Evolutionary conservation across 1,140 invertebrate species (phyloP).

Genomic region (Microvelia longipes): DNA sequence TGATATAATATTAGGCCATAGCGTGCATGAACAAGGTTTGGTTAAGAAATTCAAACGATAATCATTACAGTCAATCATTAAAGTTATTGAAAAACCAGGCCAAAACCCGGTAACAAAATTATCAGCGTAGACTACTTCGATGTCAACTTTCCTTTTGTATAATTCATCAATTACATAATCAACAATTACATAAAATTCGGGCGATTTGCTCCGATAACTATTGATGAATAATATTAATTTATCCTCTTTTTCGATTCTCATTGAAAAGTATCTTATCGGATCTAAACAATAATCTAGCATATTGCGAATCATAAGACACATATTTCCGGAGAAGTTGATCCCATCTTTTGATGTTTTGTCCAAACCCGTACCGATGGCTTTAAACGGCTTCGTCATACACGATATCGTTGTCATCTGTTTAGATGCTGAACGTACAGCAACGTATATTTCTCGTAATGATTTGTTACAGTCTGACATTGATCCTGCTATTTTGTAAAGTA

Average conservation of each 20-base stretch:
- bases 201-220: not conserved
- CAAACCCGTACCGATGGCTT: not conserved
- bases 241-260: not conserved
- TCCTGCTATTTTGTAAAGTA: not conserved
- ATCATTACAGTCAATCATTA: not conserved
- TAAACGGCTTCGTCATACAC: not conserved
- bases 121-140: not conserved
- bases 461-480: not conserved
- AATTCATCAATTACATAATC: not conserved
- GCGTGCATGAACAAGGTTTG: not conserved
- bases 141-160: not conserved
- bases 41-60: not conserved
- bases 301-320: not conserved
- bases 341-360: not conserved
- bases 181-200: not conserved
- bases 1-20: not conserved
- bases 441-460: not conserved
- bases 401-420: not conserved
- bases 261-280: not conserved
- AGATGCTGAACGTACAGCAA: not conserved
- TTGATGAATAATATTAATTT: not conserved
- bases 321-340: not conserved
- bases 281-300: not conserved
- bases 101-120: not conserved
- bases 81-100: not conserved